Conservation (phyloP, 2,888 invertebrate species). For the Aquatica leii region DNA sequence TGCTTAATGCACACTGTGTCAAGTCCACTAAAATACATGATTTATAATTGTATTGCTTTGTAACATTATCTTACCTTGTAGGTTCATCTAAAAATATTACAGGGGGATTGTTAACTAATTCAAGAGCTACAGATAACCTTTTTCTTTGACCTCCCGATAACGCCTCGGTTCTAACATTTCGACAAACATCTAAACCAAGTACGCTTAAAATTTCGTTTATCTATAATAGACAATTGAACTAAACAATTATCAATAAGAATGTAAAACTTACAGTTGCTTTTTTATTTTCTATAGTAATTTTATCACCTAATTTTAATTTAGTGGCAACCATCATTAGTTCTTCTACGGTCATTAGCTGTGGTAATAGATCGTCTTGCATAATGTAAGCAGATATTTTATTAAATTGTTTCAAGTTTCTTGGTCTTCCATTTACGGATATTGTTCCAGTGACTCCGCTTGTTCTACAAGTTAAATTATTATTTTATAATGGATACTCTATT, state of each 20-base stretch:
- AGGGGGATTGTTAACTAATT: slow-evolving; percentile 84
- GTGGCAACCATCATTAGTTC: slow-evolving; percentile 81
- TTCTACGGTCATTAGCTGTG: slow-evolving; percentile 74
- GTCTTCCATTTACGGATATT: slow-evolving; percentile 73
- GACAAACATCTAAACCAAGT: slow-evolving; percentile 72
- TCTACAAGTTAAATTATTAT: too few species aligned
- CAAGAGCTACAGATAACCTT: slow-evolving; percentile 77
- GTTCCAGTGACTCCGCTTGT: slow-evolving; percentile 70
- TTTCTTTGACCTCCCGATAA: slow-evolving; percentile 83
- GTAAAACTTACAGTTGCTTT: slow-evolving; percentile 66
- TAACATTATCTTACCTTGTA: slow-evolving; percentile 70
- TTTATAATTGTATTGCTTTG: slow-evolving; percentile 6
- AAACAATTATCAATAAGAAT: background rate
- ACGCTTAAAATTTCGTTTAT: slow-evolving; percentile 77
- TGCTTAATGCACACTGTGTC: slow-evolving; percentile 79
- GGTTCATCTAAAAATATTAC: slow-evolving; percentile 85
- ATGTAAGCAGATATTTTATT: slow-evolving; percentile 82
- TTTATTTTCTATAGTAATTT: slow-evolving; percentile 67
- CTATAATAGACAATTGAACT: slow-evolving; percentile 58
- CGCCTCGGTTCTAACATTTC: slow-evolving; percentile 69
- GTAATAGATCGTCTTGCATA: slow-evolving; percentile 79
- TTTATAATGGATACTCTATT: too few species aligned
- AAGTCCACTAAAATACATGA: slow-evolving; percentile 68
- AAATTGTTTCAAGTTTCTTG: slow-evolving; percentile 73
- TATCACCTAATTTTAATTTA: slow-evolving; percentile 73